These are phyloP conservation scores for Epinotia brunnichana DNA, from an alignment of 2,888 invertebrate species.

Conservation along the genomic window DNA sequence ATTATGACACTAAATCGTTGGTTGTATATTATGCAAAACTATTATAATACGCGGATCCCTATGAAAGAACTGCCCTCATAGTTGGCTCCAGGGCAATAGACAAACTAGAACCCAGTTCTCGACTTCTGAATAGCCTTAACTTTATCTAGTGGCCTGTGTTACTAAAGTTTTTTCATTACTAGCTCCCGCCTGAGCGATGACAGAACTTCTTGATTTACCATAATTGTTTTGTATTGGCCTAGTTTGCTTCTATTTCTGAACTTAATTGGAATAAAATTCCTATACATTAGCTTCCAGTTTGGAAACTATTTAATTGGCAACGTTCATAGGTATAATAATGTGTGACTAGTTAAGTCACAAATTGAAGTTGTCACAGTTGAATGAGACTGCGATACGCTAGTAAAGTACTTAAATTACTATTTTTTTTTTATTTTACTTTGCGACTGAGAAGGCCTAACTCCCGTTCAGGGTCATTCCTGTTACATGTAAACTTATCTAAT, in stretches of 20 bases:
- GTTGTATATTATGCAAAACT: too few relatives aligned
- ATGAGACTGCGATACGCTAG: too few relatives aligned
- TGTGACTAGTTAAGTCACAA: too few relatives aligned
- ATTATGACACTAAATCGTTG: too few relatives aligned
- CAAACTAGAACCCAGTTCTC: constrained; percentile 20
- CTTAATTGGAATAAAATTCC: neutral
- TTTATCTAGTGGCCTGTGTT: constrained; percentile 34
- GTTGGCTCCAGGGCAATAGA: constrained; percentile 22
- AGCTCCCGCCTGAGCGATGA: constrained; percentile 16
- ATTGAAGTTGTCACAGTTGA: too few relatives aligned
- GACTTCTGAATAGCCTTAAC: constrained; percentile 29
- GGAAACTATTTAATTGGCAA: neutral
- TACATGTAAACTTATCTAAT: too few relatives aligned
- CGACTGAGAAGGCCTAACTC: too few relatives aligned
- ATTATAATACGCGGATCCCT: too few relatives aligned
- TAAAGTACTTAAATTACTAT: too few relatives aligned
- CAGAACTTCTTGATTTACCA: constrained; percentile 31
- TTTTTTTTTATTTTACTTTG: too few relatives aligned
- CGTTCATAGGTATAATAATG: too few relatives aligned
- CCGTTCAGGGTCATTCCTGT: too few relatives aligned
- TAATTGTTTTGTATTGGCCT: constrained; percentile 18
- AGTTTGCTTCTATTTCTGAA: neutral
- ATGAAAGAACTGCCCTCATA: constrained; percentile 11
- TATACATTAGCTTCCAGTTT: neutral
- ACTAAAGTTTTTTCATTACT: constrained; percentile 42